Base-by-base conservation (phyloP, 2,888 invertebrate species). In the Leucophenga maculata region DNA sequence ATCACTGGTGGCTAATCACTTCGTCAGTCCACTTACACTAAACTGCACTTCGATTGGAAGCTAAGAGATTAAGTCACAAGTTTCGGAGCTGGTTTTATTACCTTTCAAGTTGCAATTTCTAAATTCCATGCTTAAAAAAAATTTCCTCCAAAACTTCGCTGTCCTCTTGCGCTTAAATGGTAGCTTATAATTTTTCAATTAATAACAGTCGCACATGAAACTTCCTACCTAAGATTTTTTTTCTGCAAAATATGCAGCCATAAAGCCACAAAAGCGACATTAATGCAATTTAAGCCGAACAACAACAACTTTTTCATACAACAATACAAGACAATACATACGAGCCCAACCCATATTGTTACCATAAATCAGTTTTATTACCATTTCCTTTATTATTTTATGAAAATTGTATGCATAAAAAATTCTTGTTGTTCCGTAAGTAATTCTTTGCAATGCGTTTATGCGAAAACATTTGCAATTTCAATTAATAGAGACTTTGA, bases 341-440 rank as follows among this genome's bases (percentile, higher is more conserved):
- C 6, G n/a, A 16, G 50, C 50, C 80, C 68, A 77, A 75, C 83
- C 79, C 80, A 79, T 78, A 75, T 76, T 73, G 69, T 74, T 74
- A 73, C 71, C 75, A 83, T 83, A 83, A 83, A 83, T 83, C 77
- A 77, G 70, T 76, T 81, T 79, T 78, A 76, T 79, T 76, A 73
- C 72, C 80, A 78, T 77, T 78, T 79, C 83, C 80, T 76, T 73
- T 72, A 75, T 73, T 72, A 75, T 68, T 55, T 48, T 55, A 52
- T 62, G 48, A 73, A 52, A 76, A 69, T 64, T 22, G 68, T 69
- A 75, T 78, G 78, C 77, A 85, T 81, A 85, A 85, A 75, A 85
- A 74, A 77, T 80, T 78, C 73, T 72, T 50, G 16, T 18, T 50
- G 50, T 50, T 39, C 39, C 39, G 39, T 39, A 39, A 39, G 39